phyloP scores from a whole-genome alignment of 2,888 invertebrate species.

The Trissolcus japonicus region DNA sequence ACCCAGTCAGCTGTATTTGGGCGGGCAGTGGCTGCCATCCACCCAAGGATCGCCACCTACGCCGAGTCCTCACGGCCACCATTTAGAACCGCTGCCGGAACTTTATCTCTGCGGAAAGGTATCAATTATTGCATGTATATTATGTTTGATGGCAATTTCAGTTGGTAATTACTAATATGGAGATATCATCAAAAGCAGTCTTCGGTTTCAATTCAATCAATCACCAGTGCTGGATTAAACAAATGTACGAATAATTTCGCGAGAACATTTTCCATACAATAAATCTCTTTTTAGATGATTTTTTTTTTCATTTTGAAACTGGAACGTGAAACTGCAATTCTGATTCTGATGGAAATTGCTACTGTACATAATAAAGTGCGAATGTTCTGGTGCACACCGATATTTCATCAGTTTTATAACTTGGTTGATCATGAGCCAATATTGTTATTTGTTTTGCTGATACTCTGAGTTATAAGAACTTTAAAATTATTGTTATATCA shows the following conservation, averaged over 20 bases:
- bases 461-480: too few relatives aligned
- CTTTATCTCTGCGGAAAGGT: constrained; percentile 86
- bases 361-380: too few relatives aligned
- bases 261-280: too few relatives aligned
- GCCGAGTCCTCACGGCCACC: constrained; percentile 78
- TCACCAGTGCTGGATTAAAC: too few relatives aligned
- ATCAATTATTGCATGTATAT: constrained; percentile 44
- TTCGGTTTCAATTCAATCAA: too few relatives aligned
- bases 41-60: constrained; percentile 80
- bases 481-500: too few relatives aligned
- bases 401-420: too few relatives aligned
- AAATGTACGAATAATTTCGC: too few relatives aligned
- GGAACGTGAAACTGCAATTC: too few relatives aligned
- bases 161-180: not conserved
- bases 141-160: not conserved
- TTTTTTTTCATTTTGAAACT: not conserved
- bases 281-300: not conserved
- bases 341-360: too few relatives aligned
- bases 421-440: constrained; percentile 1
- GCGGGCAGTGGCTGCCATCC: constrained; percentile 81
- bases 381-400: too few relatives aligned
- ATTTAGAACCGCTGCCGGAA: constrained; percentile 80
- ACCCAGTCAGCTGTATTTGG: constrained; percentile 81
- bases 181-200: too few relatives aligned
- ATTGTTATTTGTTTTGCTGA: not conserved